Base-by-base conservation (phyloP, 2,888 invertebrate species). In the Drosophila monieri region DNA sequence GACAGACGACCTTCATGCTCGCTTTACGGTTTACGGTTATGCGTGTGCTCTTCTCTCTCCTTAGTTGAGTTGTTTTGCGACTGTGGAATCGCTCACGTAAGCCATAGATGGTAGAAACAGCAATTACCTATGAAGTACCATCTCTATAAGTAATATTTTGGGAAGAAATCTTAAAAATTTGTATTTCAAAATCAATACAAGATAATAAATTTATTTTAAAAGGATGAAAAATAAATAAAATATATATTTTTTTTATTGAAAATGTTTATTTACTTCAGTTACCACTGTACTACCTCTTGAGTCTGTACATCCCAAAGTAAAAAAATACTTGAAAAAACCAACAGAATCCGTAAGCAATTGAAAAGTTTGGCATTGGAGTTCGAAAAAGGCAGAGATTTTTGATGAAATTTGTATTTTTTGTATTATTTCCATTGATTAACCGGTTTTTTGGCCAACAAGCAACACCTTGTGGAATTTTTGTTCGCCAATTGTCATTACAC, bases 1-100 rank as follows among this genome's bases (percentile, higher is more conserved):
- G 88, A 80, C 73, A 73, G 73, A 76, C 84, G 88, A 86, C 84
- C 84, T 84, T 84, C 84, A 84, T 73, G 88, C 88, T 86, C 85
- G 69, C 61, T 87, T 78, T 62, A 73, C 73, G 73, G 73, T 87
- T 78, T 60, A 73, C 73, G 73, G 73, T 78, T 78, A 84, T 77
- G 66, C n/a, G 70, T 77, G 66, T 70, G 79, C 78, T 71, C 84
- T 83, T 75, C 56, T 52, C 62, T 47, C 43, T 48, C 23, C 59
- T 61, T 62, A 62, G 47, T 51, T 55, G 37, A 23, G 30, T 46
- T 10, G 30, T 39, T 32, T 23, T 47, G 64, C 8, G 14, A 32
- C 46, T 43, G 30, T 57, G 55, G 32, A 9, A 53, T 61, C 10
- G 60, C 69, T 70, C 86, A 85, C 80, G 80, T 69, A 69, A 61